Conservation (phyloP, 2,113 vertebrate genomes). For the Pelecanus crispus region DNA sequence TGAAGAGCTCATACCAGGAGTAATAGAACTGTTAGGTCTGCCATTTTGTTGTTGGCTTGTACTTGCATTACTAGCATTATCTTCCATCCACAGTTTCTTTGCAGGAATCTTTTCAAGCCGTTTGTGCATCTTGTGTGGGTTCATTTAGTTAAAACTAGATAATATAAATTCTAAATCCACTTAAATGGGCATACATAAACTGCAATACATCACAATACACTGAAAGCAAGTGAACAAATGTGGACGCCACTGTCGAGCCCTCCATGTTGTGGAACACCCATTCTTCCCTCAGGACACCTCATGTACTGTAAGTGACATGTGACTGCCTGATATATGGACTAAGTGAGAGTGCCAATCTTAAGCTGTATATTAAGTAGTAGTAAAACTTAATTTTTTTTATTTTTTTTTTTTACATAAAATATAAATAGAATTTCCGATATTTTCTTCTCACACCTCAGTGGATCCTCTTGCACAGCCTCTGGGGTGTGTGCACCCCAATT, state of each 20-base stretch:
- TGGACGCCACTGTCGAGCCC: not conserved
- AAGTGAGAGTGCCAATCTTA: not conserved
- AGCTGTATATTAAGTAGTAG: not conserved
- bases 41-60: not conserved
- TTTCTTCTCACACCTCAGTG: not conserved
- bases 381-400: not conserved
- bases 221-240: not conserved
- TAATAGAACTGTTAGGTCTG: not conserved
- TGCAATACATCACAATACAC: accelerated
- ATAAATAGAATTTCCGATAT: too few relatives aligned
- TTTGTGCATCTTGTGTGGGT: not conserved
- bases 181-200: not conserved
- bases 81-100: not conserved
- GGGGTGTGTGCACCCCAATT: not conserved
- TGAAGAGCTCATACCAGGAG: not conserved
- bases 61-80: not conserved
- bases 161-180: not conserved
- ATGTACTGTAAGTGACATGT: not conserved
- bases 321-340: not conserved
- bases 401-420: not conserved
- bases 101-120: not conserved
- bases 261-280: not conserved
- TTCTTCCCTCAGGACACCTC: not conserved
- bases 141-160: not conserved
- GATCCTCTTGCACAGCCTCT: not conserved